Percentiles rank a stretch among this genome's conserved stretches.
These are phyloP conservation scores for Sisyra terminalis DNA, from an alignment of 2,888 invertebrate genomes.

Conservation along the genomic window DNA sequence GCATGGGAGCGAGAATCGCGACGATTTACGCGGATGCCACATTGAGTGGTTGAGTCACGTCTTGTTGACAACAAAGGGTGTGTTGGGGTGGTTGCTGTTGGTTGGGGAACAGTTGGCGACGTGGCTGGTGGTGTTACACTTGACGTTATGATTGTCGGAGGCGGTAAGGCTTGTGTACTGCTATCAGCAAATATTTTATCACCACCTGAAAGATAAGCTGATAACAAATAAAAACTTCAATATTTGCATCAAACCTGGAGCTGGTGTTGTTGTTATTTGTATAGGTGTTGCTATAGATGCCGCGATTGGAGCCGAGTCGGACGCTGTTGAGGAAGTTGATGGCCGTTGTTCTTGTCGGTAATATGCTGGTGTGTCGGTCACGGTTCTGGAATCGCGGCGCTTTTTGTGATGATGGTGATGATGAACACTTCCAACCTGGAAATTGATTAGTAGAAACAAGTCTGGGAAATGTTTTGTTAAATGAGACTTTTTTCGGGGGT, in stretches of 20 bases:
- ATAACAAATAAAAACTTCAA: no score
- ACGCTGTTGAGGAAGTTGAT: slow-evolving; percentile 54
- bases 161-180: slow-evolving; percentile 42
- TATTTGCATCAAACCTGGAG: slow-evolving; percentile 11
- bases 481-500: slow-evolving; percentile 33
- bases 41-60: slow-evolving; percentile 75
- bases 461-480: slow-evolving; percentile 21
- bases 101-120: slow-evolving; percentile 50
- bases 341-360: slow-evolving; percentile 50
- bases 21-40: slow-evolving; percentile 40
- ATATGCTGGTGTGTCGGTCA: slow-evolving; percentile 30
- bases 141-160: slow-evolving; percentile 68
- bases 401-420: slow-evolving; percentile 30
- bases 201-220: slow-evolving; percentile 5
- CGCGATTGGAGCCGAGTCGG: slow-evolving; percentile 43
- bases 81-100: slow-evolving; percentile 30
- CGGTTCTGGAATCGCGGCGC: slow-evolving; percentile 35
- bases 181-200: slow-evolving; percentile 33
- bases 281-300: slow-evolving; percentile 13
- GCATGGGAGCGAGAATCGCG: slow-evolving; percentile 48
- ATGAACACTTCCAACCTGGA: slow-evolving; percentile 11
- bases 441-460: neutral
- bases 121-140: slow-evolving; percentile 71
- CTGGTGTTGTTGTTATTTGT: slow-evolving; percentile 11
- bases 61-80: slow-evolving; percentile 36